Conservation (phyloP, 2,888 invertebrate species). For the Drosophila vallismaia region DNA sequence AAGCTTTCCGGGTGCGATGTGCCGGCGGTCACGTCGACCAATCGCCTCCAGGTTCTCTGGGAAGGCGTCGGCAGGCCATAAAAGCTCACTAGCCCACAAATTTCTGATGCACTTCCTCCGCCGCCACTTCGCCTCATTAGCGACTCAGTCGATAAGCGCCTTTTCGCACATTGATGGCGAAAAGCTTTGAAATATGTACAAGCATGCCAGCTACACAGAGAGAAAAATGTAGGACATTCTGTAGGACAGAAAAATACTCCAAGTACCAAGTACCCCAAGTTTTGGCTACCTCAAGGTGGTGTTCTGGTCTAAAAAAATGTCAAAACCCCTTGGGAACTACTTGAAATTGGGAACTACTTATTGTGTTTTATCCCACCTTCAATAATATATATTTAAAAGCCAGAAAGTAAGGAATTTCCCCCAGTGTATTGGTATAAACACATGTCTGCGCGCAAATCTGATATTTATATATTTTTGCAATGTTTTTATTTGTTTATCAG, state of each 20-base stretch:
- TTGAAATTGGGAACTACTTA: no score
- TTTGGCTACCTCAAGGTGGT: no score
- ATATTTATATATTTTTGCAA: constrained; percentile 51
- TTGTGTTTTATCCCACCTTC: no score
- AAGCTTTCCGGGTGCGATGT: constrained; percentile 57
- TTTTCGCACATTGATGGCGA: constrained; percentile 49
- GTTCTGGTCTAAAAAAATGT: not conserved
- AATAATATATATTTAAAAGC: no score
- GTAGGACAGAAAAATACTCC: no score
- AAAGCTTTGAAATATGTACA: constrained; percentile 20
- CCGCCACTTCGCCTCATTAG: constrained; percentile 49
- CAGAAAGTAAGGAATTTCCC: no score
- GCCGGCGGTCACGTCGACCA: constrained; percentile 68
- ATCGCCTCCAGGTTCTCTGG: constrained; percentile 30
- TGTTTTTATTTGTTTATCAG: constrained; percentile 59
- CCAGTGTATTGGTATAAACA: constrained; percentile 5
- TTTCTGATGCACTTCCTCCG: constrained; percentile 50
- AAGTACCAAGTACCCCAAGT: no score
- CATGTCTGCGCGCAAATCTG: constrained; percentile 9
- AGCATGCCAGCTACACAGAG: not conserved
- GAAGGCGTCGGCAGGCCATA: not conserved
- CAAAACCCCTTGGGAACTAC: no score
- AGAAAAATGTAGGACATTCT: not conserved
- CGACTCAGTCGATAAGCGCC: constrained; percentile 67
- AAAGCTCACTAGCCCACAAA: not conserved